A percentile compares a stretch with the other conserved stretches of the same genome.
Evolutionary conservation across 1,140 invertebrate genomes (phyloP).

Genomic region (Drosophila micromelanica): DNA sequence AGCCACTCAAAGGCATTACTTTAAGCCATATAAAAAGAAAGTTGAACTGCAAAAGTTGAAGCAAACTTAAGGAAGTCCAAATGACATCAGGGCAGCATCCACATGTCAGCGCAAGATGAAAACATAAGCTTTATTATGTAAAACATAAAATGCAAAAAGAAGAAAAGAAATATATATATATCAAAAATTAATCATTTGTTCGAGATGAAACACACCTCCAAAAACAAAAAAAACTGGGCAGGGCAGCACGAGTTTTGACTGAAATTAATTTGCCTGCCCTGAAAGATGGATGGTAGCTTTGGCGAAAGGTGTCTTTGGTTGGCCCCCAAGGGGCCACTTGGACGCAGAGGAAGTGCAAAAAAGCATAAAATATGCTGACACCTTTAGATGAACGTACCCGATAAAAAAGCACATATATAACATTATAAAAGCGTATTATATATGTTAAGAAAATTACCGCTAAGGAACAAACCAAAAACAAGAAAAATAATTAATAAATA

Average conservation of each 20-base stretch:
- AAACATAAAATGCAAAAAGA: conserved; percentile 11
- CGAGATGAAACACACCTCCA: conserved; percentile 57
- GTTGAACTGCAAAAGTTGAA: conserved; percentile 14
- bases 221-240: conserved; percentile 28
- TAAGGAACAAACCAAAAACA: background rate
- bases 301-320: conserved; percentile 40
- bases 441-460: background rate
- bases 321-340: conserved; percentile 3
- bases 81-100: conserved; percentile 26
- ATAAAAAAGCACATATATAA: conserved; percentile 5
- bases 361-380: conserved; percentile 58
- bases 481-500: background rate
- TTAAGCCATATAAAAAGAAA: conserved; percentile 26
- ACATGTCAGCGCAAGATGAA: conserved; percentile 35
- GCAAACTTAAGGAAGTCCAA: conserved; percentile 7
- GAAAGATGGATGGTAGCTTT: conserved; percentile 46
- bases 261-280: conserved; percentile 67
- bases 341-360: conserved; percentile 50
- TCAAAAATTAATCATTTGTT: conserved; percentile 63
- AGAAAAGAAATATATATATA: conserved; percentile 17
- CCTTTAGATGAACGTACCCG: conserved; percentile 44
- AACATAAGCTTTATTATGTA: conserved; percentile 28
- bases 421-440: background rate
- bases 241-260: conserved; percentile 52
- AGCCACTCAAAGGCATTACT: conserved; percentile 15